These are phyloP conservation scores for Athetis lepigone DNA, from an alignment of 2,888 invertebrate genomes.

Conservation along the genomic window DNA sequence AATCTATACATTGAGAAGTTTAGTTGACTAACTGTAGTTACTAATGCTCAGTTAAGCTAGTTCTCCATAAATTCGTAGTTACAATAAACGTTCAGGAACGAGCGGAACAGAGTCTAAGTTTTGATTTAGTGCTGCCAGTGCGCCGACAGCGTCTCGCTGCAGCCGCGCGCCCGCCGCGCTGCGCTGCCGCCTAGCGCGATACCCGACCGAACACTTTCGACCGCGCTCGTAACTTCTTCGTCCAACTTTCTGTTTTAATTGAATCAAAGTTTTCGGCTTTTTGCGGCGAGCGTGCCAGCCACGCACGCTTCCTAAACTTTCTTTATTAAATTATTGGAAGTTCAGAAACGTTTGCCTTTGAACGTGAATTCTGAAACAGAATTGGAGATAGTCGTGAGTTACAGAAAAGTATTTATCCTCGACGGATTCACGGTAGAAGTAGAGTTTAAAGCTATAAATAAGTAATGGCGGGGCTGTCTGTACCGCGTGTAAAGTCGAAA, in stretches of 20 bases:
- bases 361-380: slow-evolving; percentile 84
- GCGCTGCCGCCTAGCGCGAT: slow-evolving; percentile 62
- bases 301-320: slow-evolving; percentile 89
- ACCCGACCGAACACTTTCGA: slow-evolving; percentile 73
- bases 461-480: slow-evolving; percentile 56
- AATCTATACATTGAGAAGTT: slow-evolving; percentile 76
- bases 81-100: slow-evolving; percentile 57
- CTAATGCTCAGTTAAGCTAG: slow-evolving; percentile 39
- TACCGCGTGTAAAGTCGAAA: slow-evolving; percentile 53
- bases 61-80: slow-evolving; percentile 55
- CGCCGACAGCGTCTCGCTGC: slow-evolving; percentile 60
- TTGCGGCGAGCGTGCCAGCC: slow-evolving; percentile 89
- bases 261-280: slow-evolving; percentile 90
- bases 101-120: slow-evolving; percentile 65
- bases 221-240: slow-evolving; percentile 84
- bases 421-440: slow-evolving; percentile 61
- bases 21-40: slow-evolving; percentile 56
- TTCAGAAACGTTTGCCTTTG: slow-evolving; percentile 89
- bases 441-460: slow-evolving; percentile 64
- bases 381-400: slow-evolving; percentile 83
- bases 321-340: slow-evolving; percentile 91
- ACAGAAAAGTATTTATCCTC: slow-evolving; percentile 76
- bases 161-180: slow-evolving; percentile 40
- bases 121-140: slow-evolving; percentile 75
- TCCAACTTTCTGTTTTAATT: slow-evolving; percentile 89